These are phyloP conservation scores for Ascidia mentula DNA, from an alignment of 23 tunicate genomes.

Conservation along the genomic window DNA sequence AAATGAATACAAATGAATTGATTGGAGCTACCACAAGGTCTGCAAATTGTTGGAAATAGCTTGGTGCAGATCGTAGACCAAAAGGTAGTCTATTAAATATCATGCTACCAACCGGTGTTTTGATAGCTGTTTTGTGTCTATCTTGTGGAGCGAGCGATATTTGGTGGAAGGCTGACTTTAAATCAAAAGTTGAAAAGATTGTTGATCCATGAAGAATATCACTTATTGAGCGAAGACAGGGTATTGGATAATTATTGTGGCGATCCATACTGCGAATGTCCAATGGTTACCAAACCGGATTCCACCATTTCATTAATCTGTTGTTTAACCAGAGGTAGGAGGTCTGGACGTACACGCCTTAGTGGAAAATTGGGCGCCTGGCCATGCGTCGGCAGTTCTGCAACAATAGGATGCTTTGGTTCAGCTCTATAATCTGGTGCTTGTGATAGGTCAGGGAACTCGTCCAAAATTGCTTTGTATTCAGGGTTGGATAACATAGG, in stretches of 20 bases:
- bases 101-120: not conserved
- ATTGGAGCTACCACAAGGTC: not conserved
- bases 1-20: not conserved
- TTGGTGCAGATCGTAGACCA: not conserved
- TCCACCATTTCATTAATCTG: conserved; percentile 3
- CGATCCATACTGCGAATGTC: not conserved
- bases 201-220: not conserved
- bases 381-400: not conserved
- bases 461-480: not conserved
- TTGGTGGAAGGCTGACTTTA: not conserved
- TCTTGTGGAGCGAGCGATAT: not conserved
- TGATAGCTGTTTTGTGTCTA: conserved; percentile 7
- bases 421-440: not conserved
- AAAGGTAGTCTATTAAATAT: not conserved
- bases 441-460: not conserved
- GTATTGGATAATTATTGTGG: not conserved
- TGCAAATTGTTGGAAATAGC: not conserved
- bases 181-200: not conserved
- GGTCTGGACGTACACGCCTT: conserved; percentile 2
- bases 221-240: not conserved
- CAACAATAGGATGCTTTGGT: not conserved
- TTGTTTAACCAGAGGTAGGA: not conserved
- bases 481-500: not conserved
- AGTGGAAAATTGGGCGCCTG: not conserved
- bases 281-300: not conserved